A percentile compares a stretch with the other conserved stretches of the same genome.
Evolutionary conservation across 1,140 invertebrate species (phyloP).

Genomic region (Tetramorium parvispinum): DNA sequence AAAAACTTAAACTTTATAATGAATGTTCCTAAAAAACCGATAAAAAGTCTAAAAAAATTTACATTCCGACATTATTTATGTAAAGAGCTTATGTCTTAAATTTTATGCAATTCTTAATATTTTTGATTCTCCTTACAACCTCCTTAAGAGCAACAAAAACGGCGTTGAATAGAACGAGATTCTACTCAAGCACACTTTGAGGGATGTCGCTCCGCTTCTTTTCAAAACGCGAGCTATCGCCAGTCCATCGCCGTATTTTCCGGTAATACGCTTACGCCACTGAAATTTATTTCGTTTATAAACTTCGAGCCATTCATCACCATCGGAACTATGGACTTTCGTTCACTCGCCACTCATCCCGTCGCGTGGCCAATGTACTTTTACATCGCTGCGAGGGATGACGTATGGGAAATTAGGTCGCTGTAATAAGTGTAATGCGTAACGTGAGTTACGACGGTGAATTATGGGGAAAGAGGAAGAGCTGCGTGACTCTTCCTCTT

Average conservation of each 20-base stretch:
- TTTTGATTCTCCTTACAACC: background rate
- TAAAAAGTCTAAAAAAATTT: too few relatives aligned
- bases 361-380: background rate
- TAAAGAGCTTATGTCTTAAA: background rate
- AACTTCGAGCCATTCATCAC: conserved; percentile 51
- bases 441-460: conserved; percentile 30
- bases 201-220: background rate
- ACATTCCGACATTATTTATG: background rate
- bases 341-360: background rate
- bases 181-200: background rate
- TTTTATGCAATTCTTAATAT: background rate
- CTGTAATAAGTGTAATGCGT: conserved; percentile 56
- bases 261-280: conserved; percentile 33
- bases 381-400: background rate
- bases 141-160: conserved; percentile 2
- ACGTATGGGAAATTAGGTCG: conserved; percentile 44
- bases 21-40: too few relatives aligned
- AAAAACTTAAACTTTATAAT: too few relatives aligned
- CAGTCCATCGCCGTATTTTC: background rate
- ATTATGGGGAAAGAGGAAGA: background rate
- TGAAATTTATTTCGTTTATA: conserved; percentile 59
- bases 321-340: conserved; percentile 30
- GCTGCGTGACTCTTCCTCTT: too few relatives aligned
- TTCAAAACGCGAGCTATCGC: background rate
- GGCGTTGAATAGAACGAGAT: conserved; percentile 9